Percentiles rank a stretch among this genome's conserved stretches.
Evolutionary conservation across 2,797 vertebrate genomes (phyloP).

Genomic region (Coregonus ussuriensis): DNA sequence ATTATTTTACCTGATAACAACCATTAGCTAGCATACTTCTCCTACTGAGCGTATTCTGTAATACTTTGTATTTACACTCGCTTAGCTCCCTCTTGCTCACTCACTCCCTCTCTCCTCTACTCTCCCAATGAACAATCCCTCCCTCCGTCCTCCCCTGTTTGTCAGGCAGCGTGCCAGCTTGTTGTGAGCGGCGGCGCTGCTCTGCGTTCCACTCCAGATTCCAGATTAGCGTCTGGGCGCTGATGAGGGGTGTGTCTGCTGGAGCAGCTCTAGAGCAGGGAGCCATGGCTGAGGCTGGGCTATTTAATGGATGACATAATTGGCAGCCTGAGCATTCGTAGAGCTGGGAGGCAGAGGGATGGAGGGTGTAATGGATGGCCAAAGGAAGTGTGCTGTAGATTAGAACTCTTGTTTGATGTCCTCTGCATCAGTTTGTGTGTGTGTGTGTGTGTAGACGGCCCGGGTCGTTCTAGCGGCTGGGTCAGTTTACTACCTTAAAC

Average conservation of each 20-base stretch:
- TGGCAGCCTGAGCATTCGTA: conserved; percentile 64
- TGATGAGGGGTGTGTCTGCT: conserved; percentile 55
- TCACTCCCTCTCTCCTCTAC: conserved; percentile 17
- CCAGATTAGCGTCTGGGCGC: conserved; percentile 30
- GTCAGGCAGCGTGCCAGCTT: not conserved
- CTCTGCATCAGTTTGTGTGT: not conserved
- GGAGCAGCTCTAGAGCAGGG: conserved; percentile 34
- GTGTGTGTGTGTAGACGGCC: not conserved
- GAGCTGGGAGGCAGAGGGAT: conserved; percentile 33
- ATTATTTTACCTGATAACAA: not conserved
- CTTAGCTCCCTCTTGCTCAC: conserved; percentile 21
- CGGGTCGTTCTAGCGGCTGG: conserved; percentile 15
- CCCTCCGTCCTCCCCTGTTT: conserved; percentile 4
- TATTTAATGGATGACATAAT: conserved; percentile 69
- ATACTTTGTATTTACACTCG: too few species aligned
- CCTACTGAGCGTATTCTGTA: too few species aligned
- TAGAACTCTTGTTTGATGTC: conserved; percentile 55
- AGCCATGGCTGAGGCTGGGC: conserved; percentile 32
- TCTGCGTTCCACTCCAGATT: conserved; percentile 42
- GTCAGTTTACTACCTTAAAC: conserved; percentile 18
- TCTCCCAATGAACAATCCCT: conserved; percentile 27
- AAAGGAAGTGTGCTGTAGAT: conserved; percentile 53
- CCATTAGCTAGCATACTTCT: not conserved
- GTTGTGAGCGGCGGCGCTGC: not conserved
- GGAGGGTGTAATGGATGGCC: conserved; percentile 49